Percentiles rank a stretch among this genome's conserved stretches.
Conservation (phyloP, 2,797 vertebrate genomes). For the Chiroxiphia lanceolata region DNA sequence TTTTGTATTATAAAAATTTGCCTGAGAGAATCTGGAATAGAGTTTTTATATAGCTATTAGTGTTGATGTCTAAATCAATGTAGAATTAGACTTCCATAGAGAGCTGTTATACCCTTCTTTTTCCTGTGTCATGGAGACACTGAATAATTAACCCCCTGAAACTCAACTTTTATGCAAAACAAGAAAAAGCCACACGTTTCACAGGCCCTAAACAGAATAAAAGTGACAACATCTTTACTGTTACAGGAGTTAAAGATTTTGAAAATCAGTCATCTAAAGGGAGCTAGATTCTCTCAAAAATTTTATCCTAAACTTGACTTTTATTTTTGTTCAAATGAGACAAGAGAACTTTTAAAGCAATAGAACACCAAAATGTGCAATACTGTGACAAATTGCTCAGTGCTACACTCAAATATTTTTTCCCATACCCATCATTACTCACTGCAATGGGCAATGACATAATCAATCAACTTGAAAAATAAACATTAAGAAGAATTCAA, state of each 20-base stretch:
- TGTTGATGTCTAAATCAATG: not conserved
- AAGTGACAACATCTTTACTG: not conserved
- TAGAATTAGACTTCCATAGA: not conserved
- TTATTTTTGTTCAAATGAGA: not conserved
- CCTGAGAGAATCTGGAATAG: not conserved
- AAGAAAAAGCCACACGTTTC: not conserved
- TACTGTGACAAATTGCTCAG: not conserved
- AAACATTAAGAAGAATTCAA: not conserved
- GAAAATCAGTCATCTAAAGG: not conserved
- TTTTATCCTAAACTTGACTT: not conserved
- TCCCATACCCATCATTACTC: not conserved
- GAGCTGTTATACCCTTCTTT: not conserved
- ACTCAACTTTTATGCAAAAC: not conserved
- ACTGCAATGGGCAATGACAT: not conserved
- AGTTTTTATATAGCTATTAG: not conserved
- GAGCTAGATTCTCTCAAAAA: not conserved
- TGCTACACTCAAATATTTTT: not conserved
- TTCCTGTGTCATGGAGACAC: not conserved
- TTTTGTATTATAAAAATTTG: not conserved
- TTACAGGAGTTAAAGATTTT: not conserved
- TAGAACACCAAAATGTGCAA: not conserved
- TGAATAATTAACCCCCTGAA: not conserved
- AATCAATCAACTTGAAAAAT: constrained; percentile 7
- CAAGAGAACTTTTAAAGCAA: not conserved
- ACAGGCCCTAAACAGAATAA: not conserved